Evolutionary conservation across 2,888 invertebrate genomes (phyloP), one percentile per base, ranked within the genome.

Genomic region (Brenthis daphne): DNA sequence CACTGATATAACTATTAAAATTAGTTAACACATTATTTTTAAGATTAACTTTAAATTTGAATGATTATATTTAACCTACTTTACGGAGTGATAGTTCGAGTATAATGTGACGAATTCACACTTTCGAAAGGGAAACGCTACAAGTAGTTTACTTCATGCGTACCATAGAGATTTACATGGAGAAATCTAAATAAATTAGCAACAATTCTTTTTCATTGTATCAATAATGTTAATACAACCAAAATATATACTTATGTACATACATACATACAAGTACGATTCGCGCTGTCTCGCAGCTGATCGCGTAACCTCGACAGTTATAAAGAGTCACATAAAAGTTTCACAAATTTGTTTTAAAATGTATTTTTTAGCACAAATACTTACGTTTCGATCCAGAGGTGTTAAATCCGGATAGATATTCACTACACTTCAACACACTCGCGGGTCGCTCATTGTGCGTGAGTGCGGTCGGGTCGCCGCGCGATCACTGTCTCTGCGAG

Each of bases 391-490:
- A 64, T 71, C 61, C 70, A 65, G 70, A 69, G 69, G 70, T 70
- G 74, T 77, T 74, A 76, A 87, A 89, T 90, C 89, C 89, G 83
- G 80, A 75, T 77, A 74, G 74, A 69, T 71, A 79, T 77, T 88
- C 91, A 91, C 91, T 90, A 87, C 89, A 91, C 89, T 81, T 76
- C 76, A 82, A 79, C 79, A 75, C 90, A 92, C 89, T 89, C 90
- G 89, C 90, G 91, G 72, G 74, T 75, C 75, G 57, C 80, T 86
- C 91, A 90, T 90, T 83, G 78, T 87, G 78, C 78, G 79, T 70
- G 77, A 77, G 83, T 77, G 78, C 82, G 86, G 82, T 82, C 84
- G 81, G 87, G 82, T 79, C 83, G 86, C 84, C 86, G 87, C 85
- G 85, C 87, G 85, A 85, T 85, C 82, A 89, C 90, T 89, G 85